Conservation (phyloP, 2,113 vertebrate species). For the Serilophus lunatus region DNA sequence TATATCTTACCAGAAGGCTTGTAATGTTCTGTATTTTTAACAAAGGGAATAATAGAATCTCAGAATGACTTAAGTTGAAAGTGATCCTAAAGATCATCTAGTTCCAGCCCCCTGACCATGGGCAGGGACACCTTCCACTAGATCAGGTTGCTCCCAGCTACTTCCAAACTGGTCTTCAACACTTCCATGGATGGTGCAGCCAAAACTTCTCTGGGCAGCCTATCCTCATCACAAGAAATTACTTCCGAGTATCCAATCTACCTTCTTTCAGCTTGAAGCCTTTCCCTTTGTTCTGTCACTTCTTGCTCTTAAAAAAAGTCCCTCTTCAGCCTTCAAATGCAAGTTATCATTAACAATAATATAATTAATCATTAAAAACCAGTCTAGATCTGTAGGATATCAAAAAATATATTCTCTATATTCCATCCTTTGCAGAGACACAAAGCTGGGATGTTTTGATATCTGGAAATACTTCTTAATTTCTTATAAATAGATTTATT, state of each 20-base stretch:
- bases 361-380: neutral
- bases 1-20: neutral
- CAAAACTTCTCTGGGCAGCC: fast-evolving
- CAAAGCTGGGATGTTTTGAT: neutral
- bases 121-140: fast-evolving
- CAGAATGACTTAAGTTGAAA: neutral
- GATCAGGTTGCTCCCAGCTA: neutral
- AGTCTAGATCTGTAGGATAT: neutral
- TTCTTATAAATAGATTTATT: too few species aligned
- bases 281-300: neutral
- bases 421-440: neutral
- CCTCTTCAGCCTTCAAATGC: neutral
- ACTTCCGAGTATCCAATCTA: neutral
- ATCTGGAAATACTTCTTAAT: neutral
- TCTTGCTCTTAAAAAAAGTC: neutral
- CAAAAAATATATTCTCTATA: neutral
- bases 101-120: neutral
- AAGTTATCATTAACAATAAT: neutral
- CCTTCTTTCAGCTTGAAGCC: neutral
- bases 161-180: fast-evolving
- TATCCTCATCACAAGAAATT: neutral
- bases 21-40: neutral
- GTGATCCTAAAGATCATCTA: neutral
- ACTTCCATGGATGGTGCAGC: neutral
- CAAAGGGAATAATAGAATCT: neutral